Conservation (phyloP, 2,113 vertebrate species). For the Todiramphus saurophagus region DNA sequence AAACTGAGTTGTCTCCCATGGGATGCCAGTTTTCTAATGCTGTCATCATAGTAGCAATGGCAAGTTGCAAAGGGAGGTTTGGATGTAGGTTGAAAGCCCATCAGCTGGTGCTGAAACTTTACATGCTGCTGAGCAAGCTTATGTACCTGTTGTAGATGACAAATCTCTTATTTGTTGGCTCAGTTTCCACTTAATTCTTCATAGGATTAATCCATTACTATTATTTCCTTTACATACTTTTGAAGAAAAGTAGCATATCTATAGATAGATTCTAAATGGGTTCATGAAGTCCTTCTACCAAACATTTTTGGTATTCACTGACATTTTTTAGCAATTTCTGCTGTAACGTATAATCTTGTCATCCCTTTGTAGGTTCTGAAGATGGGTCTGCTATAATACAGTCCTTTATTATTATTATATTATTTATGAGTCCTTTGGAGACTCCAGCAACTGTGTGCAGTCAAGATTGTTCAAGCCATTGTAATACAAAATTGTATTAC, state of each 20-base stretch:
- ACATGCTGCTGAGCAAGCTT: neutral
- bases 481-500: conserved; percentile 23
- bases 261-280: neutral
- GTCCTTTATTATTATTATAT: neutral
- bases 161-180: neutral
- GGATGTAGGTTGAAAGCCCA: neutral
- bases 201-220: neutral
- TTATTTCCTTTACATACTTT: neutral
- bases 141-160: neutral
- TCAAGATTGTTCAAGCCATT: conserved; percentile 45
- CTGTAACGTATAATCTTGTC: neutral
- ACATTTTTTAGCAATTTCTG: neutral
- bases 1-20: neutral
- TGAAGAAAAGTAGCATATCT: neutral
- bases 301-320: neutral
- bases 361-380: neutral
- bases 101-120: conserved; percentile 9
- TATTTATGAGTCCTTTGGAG: conserved; percentile 53
- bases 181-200: neutral
- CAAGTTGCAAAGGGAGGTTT: conserved; percentile 9
- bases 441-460: neutral
- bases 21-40: neutral
- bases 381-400: conserved; percentile 1
- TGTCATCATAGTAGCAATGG: neutral
- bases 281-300: neutral